Conservation (phyloP, 2,888 invertebrate genomes). For the Morpho deidamia region DNA sequence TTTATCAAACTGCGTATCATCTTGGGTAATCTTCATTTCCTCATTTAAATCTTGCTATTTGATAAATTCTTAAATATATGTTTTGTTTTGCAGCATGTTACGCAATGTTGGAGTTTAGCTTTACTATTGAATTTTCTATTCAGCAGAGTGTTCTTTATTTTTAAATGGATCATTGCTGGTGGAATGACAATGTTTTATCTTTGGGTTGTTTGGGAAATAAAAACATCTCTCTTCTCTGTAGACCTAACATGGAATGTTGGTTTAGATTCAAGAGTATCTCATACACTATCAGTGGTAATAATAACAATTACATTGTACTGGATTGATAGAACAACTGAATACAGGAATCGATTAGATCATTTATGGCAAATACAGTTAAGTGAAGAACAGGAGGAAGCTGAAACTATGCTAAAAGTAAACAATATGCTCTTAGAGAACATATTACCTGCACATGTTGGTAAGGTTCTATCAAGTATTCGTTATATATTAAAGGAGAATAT, state of each 20-base stretch:
- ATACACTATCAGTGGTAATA: slow-evolving; percentile 85
- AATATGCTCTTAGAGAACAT: slow-evolving; percentile 94
- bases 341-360: slow-evolving; percentile 92
- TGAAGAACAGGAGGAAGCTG: slow-evolving; percentile 91
- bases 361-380: slow-evolving; percentile 82
- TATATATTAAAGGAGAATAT: neutral
- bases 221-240: slow-evolving; percentile 72
- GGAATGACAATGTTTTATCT: slow-evolving; percentile 82
- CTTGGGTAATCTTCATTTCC: slow-evolving; percentile 61
- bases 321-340: slow-evolving; percentile 93
- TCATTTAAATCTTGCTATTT: neutral
- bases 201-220: slow-evolving; percentile 82
- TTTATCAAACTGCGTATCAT: slow-evolving; percentile 66
- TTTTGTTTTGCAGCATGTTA: slow-evolving; percentile 81
- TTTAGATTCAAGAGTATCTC: slow-evolving; percentile 83
- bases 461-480: slow-evolving; percentile 29
- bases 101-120: slow-evolving; percentile 82
- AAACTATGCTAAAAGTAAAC: slow-evolving; percentile 91
- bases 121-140: slow-evolving; percentile 88
- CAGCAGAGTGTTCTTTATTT: slow-evolving; percentile 88
- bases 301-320: slow-evolving; percentile 88
- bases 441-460: slow-evolving; percentile 94
- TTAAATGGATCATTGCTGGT: slow-evolving; percentile 86
- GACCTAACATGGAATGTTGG: slow-evolving; percentile 85
- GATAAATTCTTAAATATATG: neutral